Base-by-base conservation (phyloP, 2,113 vertebrate species). In the Scomber japonicus region DNA sequence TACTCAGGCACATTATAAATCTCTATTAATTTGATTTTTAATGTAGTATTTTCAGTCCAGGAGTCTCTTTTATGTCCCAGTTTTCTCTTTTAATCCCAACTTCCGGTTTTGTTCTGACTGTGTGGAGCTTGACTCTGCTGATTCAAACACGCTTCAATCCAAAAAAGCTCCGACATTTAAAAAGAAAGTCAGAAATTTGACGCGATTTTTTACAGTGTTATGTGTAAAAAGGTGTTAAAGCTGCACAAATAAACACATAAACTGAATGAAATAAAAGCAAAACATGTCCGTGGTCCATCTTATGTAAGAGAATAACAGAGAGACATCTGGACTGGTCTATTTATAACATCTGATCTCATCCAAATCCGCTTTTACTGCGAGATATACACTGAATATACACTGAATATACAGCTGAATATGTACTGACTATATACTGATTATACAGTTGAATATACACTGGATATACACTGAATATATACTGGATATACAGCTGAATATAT, bases 251-350 rank as follows among this genome's bases (percentile, higher is more conserved):
- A 62, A 13, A 40, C 35, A 8, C 14, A 6, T 1, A 45, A 8
- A 13, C 0, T 44, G 3, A 24, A 65, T 0, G 5, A 31, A n/a
- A 31, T 2, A 5, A 17, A 2, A 11, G 35, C 7, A 2, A 78
- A 30, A 64, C n/a, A 2, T 11, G 15, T 31, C 14, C 14, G 45
- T 16, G 17, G 1, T 46, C 7, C 13, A 13, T 4, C 27, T 88
- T 83, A 80, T 13, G 35, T 76, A 72, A 88, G 65, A 75, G 65
- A 76, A 46, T 3, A 48, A 27, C 21, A 61, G 17, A 51, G 70
- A 75, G 79, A 88, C 87, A 88, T 90, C 83, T 90, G 89, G 62
- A 72, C 3, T 27, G 54, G 9, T 91, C 73, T 84, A 84, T 89
- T 89, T 82, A 74, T 83, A 84, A 76, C 75, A 45, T 40, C 59